Base-by-base conservation (phyloP, 2,113 vertebrate species). In the Etheostoma spectabile region DNA sequence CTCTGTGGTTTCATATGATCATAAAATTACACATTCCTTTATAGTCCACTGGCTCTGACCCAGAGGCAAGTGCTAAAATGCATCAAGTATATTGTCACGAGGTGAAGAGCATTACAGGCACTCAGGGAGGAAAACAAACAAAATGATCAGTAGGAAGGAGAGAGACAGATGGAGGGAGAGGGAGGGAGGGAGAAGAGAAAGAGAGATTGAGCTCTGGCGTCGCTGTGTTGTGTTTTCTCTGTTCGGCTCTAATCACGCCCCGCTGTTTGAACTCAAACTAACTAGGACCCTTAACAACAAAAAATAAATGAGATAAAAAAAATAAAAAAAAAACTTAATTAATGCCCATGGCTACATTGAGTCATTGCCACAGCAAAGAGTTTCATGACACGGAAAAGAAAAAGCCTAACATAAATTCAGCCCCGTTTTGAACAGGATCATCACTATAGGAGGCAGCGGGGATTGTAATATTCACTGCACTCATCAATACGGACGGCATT, bases 1-100 rank as follows among this genome's bases (percentile, higher is more conserved):
- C 86, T 56, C 74, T 74, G 79, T 77, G 70, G 74, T 86, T 92
- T 89, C 85, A 91, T 82, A 74, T 14, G 59, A 35, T 90, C 74
- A 52, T 90, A 83, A 90, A 93, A 86, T 86, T 73, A 87, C 71
- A 91, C 75, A 74, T 91, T 89, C 79, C 75, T 81, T 82, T 88
- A 77, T 63, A 62, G 85, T 53, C n/a, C 62, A 13, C 72, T 85
- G 86, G 88, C 81, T 73, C 38, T 4, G 15, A 68, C 61, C 87
- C 80, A 82, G 74, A 66, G 66, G 56, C 63, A 48, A 68, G 70
- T 69, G 72, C 35, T 86, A 59, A 81, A 88, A 78, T 49, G 60
- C 68, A 83, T 51, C 38, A 62, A 45, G 46, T 48, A 74, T 59
- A 79, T 51, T 77, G 68, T 61, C 63, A 67, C 49, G 60, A 66